Conservation (phyloP, 2,797 vertebrate genomes). For the Petrocephalus sullivani region DNA sequence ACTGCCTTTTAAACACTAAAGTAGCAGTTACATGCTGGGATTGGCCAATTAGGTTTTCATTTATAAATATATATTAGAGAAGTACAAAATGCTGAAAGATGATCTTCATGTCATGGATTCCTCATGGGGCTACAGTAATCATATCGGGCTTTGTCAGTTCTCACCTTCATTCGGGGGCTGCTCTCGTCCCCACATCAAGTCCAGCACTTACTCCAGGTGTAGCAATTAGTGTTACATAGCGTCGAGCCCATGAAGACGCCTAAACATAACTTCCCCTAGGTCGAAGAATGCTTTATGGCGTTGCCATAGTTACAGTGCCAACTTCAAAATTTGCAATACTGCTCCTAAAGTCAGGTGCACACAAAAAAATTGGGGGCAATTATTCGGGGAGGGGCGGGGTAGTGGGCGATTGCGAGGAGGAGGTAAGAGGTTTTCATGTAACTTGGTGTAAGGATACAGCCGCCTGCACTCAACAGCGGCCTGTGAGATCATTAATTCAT, state of each 20-base stretch:
- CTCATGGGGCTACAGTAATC: constrained; percentile 27
- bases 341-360: constrained; percentile 33
- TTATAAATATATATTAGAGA: constrained; percentile 11
- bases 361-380: constrained; percentile 29
- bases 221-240: constrained; percentile 16
- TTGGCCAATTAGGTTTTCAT: background rate
- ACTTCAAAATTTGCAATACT: constrained; percentile 32
- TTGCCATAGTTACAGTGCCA: constrained; percentile 42
- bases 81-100: constrained; percentile 31
- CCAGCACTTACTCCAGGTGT: background rate
- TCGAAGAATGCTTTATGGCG: constrained; percentile 27
- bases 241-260: background rate
- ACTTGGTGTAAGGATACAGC: constrained; percentile 14
- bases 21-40: constrained; percentile 32
- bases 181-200: constrained; percentile 27
- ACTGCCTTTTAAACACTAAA: constrained; percentile 36
- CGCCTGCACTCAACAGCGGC: constrained; percentile 15
- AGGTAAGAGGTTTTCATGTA: constrained; percentile 4
- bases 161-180: background rate
- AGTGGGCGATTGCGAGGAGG: background rate
- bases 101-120: constrained; percentile 25
- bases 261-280: constrained; percentile 32
- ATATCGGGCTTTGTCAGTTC: constrained; percentile 33
- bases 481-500: constrained; percentile 29
- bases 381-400: constrained; percentile 16